Conservation (phyloP, 2,888 invertebrate species). For the Galerucella calmariensis region DNA sequence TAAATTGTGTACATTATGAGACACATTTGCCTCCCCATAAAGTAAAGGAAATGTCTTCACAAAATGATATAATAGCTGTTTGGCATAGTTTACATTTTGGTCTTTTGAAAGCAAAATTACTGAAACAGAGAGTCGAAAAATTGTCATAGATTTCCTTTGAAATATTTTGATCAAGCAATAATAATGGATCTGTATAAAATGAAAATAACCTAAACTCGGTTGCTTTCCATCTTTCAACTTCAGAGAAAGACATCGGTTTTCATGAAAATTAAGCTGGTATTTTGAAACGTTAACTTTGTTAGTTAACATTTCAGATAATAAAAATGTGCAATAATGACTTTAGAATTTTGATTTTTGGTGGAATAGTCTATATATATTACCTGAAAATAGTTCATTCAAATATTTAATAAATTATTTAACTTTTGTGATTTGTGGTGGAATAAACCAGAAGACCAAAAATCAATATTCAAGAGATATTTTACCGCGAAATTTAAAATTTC, state of each 20-base stretch:
- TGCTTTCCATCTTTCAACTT: slow-evolving; percentile 24
- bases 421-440: too few relatives aligned
- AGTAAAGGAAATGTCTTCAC: slow-evolving; percentile 10
- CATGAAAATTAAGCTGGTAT: slow-evolving; percentile 22
- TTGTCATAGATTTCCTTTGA: slow-evolving; percentile 9
- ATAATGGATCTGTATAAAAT: slow-evolving; percentile 27
- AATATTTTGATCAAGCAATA: slow-evolving; percentile 13
- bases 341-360: too few relatives aligned
- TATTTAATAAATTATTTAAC: too few relatives aligned
- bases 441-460: too few relatives aligned
- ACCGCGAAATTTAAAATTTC: too few relatives aligned
- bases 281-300: too few relatives aligned
- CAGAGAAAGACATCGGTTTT: slow-evolving; percentile 15
- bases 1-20: slow-evolving; percentile 29
- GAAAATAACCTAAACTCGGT: slow-evolving; percentile 29
- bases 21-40: slow-evolving; percentile 24
- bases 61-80: slow-evolving; percentile 16
- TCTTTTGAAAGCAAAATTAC: slow-evolving; percentile 13
- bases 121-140: slow-evolving; percentile 17
- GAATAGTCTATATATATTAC: too few relatives aligned
- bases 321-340: too few relatives aligned
- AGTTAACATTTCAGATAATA: too few relatives aligned
- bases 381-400: too few relatives aligned
- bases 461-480: too few relatives aligned
- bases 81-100: slow-evolving; percentile 17